Percentiles rank a stretch among this genome's conserved stretches.
These are phyloP conservation scores for Tadarida brasiliensis DNA, from an alignment of 2,797 vertebrate species.

Conservation along the genomic window DNA sequence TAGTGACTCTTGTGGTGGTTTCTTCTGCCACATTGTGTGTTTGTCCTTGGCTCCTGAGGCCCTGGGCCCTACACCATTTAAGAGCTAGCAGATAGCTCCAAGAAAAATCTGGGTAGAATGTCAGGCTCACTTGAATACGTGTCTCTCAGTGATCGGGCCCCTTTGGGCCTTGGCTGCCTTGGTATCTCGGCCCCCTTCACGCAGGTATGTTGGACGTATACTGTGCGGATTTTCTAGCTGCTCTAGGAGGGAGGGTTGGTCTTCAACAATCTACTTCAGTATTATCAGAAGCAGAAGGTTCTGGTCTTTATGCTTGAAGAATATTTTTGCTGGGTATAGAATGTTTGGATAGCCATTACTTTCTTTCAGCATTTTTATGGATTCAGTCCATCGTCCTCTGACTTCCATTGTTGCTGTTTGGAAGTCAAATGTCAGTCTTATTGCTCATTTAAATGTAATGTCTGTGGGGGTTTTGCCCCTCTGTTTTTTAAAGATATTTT, in stretches of 20 bases:
- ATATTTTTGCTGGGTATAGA: background rate
- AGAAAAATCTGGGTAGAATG: background rate
- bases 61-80: too few species aligned
- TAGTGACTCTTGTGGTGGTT: background rate
- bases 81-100: background rate
- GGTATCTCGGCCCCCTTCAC: background rate
- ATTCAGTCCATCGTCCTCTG: background rate
- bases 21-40: background rate
- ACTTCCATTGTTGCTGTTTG: background rate
- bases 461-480: background rate
- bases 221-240: background rate
- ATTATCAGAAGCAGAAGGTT: background rate
- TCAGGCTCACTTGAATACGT: accelerated
- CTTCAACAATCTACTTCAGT: background rate
- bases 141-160: background rate
- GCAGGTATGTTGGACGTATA: accelerated
- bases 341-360: background rate
- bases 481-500: background rate
- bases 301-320: background rate
- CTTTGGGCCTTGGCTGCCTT: background rate
- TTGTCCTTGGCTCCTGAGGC: background rate
- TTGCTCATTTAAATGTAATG: background rate
- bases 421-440: background rate
- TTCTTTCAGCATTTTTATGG: background rate
- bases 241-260: background rate